These are phyloP conservation scores for Lasioglossum villosulum DNA, from an alignment of 2,888 invertebrate species.

Conservation along the genomic window DNA sequence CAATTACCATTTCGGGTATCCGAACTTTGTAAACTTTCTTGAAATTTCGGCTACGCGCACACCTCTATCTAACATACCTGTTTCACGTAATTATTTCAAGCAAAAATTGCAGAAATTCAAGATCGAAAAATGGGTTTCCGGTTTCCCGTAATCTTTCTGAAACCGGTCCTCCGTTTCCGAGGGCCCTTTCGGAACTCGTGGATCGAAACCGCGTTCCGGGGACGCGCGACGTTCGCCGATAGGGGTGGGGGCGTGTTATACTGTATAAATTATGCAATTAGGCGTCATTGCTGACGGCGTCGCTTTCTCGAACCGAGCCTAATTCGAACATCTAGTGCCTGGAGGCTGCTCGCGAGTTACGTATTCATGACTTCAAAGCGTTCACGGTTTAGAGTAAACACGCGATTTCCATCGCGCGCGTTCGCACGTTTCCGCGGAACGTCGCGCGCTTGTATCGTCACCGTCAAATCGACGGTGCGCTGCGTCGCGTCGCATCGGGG, in stretches of 20 bases:
- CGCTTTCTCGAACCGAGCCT: conserved; percentile 60
- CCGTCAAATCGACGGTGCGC: neutral
- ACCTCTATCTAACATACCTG: too few species aligned
- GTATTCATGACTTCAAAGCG: conserved; percentile 46
- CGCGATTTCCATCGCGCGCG: conserved; percentile 25
- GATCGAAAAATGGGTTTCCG: too few species aligned
- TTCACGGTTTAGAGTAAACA: conserved; percentile 18
- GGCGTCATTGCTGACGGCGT: conserved; percentile 48
- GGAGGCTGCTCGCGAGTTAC: conserved; percentile 42
- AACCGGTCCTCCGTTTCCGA: neutral
- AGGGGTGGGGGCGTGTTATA: conserved; percentile 42
- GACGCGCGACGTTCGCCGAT: conserved; percentile 39
- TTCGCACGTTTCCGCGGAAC: neutral
- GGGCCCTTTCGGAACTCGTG: neutral
- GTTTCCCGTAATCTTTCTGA: neutral
- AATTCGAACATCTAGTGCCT: conserved; percentile 57
- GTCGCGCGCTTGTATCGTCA: conserved; percentile 16
- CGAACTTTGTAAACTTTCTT: too few species aligned
- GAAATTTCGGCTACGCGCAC: too few species aligned
- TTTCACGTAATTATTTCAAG: too few species aligned
- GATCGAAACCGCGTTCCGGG: conserved; percentile 15
- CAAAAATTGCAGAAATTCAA: too few species aligned
- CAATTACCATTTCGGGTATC: too few species aligned
- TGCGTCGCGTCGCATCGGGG: neutral
- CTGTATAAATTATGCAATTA: conserved; percentile 68